A percentile compares a stretch with the other conserved stretches of the same genome.
phyloP scores from a whole-genome alignment of 2,888 invertebrate genomes.

The Drosophila kambysellisi region DNA sequence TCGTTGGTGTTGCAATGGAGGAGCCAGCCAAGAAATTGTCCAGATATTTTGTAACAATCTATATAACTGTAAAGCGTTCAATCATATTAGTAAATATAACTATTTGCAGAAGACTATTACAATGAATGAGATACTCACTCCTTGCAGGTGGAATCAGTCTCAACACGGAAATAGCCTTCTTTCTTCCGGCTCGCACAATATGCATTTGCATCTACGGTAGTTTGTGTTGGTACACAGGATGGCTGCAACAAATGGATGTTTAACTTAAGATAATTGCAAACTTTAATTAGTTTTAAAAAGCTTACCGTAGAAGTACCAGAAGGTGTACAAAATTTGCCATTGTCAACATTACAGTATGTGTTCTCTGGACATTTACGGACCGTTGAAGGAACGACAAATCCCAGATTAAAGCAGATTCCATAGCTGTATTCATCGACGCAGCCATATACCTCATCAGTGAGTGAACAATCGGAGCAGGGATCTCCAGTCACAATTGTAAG shows the following conservation, averaged over 20 bases:
- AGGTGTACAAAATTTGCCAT: constrained; percentile 40
- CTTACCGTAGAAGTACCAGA: constrained; percentile 41
- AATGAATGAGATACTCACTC: constrained; percentile 40
- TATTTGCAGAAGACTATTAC: neutral
- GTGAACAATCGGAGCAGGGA: constrained; percentile 49
- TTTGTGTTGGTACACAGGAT: constrained; percentile 27
- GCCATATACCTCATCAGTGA: constrained; percentile 46
- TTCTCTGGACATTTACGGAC: constrained; percentile 28
- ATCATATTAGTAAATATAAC: neutral
- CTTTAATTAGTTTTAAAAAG: neutral
- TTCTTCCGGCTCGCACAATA: constrained; percentile 42
- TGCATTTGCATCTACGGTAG: constrained; percentile 8
- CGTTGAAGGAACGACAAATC: neutral
- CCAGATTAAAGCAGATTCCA: constrained; percentile 51
- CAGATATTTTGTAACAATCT: constrained; percentile 52
- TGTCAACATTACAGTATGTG: constrained; percentile 46
- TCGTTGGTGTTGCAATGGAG: constrained; percentile 48
- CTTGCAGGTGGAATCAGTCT: constrained; percentile 62
- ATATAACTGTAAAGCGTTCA: constrained; percentile 46
- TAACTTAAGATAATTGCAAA: neutral
- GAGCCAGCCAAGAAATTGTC: constrained; percentile 54
- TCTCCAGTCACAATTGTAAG: constrained; percentile 6
- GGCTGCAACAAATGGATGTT: constrained; percentile 29
- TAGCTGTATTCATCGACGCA: constrained; percentile 54
- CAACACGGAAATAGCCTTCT: constrained; percentile 56